phyloP scores from a whole-genome alignment of 1,140 invertebrate genomes.

The Drosophila busckii region DNA sequence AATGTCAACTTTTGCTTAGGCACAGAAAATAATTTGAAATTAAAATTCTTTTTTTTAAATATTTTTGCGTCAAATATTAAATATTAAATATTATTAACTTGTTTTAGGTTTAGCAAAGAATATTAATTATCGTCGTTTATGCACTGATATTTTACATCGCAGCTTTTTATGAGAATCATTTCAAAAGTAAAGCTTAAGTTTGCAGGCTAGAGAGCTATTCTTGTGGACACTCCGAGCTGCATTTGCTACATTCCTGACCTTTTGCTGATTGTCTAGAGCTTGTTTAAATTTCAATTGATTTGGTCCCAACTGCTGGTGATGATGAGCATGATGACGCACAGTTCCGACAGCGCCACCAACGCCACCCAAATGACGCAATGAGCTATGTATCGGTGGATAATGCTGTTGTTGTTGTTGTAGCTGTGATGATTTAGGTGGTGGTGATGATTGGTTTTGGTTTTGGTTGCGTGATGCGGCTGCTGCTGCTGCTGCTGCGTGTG shows the following conservation, averaged over 20 bases:
- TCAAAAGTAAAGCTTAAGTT: too few species aligned
- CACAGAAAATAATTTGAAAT: constrained; percentile 11
- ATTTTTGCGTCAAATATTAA: too few species aligned
- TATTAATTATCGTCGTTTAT: too few species aligned
- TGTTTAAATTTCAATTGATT: constrained; percentile 62
- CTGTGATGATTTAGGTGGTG: constrained; percentile 22
- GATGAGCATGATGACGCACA: constrained; percentile 45
- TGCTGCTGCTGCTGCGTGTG: constrained; percentile 69
- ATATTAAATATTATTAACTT: too few species aligned
- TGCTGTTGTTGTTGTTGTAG: constrained; percentile 44
- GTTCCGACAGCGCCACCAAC: constrained; percentile 47
- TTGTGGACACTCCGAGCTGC: too few species aligned
- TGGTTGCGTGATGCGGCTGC: constrained; percentile 30
- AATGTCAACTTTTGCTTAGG: constrained; percentile 68
- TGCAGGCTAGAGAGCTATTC: too few species aligned
- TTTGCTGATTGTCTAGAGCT: constrained; percentile 71
- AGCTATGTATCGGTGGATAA: constrained; percentile 65
- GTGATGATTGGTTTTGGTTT: constrained; percentile 46
- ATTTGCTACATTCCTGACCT: constrained; percentile 58
- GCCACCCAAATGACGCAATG: constrained; percentile 71
- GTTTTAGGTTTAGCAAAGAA: too few species aligned
- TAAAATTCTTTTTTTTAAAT: too few species aligned
- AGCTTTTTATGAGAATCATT: too few species aligned
- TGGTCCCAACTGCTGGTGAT: constrained; percentile 56
- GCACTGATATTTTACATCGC: too few species aligned